Percentiles rank a stretch among this genome's conserved stretches.
Conservation (phyloP, 2,797 vertebrate species). For the Cacajao melanocephalus region DNA sequence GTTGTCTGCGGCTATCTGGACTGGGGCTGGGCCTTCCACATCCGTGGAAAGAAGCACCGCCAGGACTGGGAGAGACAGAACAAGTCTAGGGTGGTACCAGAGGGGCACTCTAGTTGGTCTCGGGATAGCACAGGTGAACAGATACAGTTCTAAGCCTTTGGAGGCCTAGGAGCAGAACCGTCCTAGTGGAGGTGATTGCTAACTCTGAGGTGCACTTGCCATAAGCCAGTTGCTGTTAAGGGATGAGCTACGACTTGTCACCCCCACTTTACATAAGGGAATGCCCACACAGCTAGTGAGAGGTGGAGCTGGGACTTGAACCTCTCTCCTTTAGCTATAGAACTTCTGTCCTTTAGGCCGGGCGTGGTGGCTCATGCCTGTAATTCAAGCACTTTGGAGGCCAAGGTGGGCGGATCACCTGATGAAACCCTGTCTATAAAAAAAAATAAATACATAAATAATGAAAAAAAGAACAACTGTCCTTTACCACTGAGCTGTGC, state of each 20-base stretch:
- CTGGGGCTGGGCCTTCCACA: slow-evolving; percentile 67
- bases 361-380: too few species aligned
- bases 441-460: too few species aligned
- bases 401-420: too few species aligned
- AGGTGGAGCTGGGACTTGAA: neutral
- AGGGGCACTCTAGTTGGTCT: neutral
- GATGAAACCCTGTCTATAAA: too few species aligned
- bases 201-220: neutral
- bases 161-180: neutral
- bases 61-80: slow-evolving; percentile 83
- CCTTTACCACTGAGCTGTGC: neutral
- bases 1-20: neutral
- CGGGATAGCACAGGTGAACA: neutral
- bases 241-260: neutral
- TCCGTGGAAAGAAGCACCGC: slow-evolving; percentile 83
- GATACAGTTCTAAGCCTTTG: neutral
- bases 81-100: slow-evolving; percentile 79
- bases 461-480: too few species aligned
- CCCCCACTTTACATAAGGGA: neutral
- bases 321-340: neutral
- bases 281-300: neutral
- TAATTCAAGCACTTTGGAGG: too few species aligned
- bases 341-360: neutral
- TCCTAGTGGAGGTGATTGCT: neutral
- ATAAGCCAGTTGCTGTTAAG: neutral